Evolutionary conservation across 2,797 vertebrate species (phyloP).

Genomic region (Dendrocincla fuliginosa): DNA sequence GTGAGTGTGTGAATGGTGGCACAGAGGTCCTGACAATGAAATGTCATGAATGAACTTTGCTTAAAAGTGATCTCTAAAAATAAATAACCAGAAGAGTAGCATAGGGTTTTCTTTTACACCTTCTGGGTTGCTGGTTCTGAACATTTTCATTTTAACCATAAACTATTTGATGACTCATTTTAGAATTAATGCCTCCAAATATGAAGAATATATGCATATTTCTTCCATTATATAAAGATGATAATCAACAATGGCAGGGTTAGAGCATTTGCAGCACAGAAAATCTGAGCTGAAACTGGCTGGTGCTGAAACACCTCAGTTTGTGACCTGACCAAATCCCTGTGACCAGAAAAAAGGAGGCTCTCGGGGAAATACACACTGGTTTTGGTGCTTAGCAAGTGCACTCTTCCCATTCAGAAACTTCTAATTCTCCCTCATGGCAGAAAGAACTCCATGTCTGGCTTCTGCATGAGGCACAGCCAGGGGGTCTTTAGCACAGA

Average conservation of each 20-base stretch:
- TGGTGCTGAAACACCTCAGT: neutral
- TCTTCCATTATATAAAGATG: neutral
- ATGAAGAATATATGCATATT: slow-evolving; percentile 53
- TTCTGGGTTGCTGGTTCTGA: slow-evolving; percentile 2
- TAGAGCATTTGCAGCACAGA: neutral
- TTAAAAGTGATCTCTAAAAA: slow-evolving; percentile 45
- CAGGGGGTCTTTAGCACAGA: neutral
- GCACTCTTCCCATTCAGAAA: neutral
- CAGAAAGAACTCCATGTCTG: neutral
- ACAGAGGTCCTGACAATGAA: neutral
- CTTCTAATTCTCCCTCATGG: neutral
- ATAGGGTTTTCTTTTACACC: neutral
- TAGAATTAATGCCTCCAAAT: slow-evolving; percentile 53
- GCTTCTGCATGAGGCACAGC: neutral
- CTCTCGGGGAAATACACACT: neutral
- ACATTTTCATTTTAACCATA: slow-evolving; percentile 27
- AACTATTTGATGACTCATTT: slow-evolving; percentile 62
- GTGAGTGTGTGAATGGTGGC: neutral
- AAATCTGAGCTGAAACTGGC: neutral
- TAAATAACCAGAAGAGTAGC: neutral
- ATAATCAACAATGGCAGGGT: slow-evolving; percentile 17
- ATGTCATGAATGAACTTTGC: neutral
- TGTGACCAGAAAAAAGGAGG: neutral
- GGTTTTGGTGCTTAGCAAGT: neutral
- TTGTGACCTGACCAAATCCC: neutral